Percentiles rank a stretch among this genome's conserved stretches.
phyloP scores from a whole-genome alignment of 2,888 invertebrate genomes.

The Phyllotreta striolata region DNA sequence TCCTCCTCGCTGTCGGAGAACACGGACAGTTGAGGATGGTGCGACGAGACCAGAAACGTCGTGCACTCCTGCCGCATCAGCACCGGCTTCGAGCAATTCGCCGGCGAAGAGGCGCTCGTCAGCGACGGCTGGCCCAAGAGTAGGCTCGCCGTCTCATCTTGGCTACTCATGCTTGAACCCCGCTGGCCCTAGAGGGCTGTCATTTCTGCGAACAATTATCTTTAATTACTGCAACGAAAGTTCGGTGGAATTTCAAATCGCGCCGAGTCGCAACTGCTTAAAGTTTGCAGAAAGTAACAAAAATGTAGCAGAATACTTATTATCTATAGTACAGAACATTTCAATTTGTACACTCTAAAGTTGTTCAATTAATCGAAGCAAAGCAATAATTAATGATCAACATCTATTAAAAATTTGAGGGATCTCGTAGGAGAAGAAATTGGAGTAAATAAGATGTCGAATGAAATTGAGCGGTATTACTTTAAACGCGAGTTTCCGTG shows the following conservation, averaged over 20 bases:
- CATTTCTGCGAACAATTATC: slow-evolving; percentile 39
- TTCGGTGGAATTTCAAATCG: too few relatives aligned
- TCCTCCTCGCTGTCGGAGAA: slow-evolving; percentile 83
- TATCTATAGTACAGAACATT: too few relatives aligned
- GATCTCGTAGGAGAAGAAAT: background rate
- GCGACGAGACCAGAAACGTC: slow-evolving; percentile 74
- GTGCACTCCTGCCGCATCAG: slow-evolving; percentile 88
- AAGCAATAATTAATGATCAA: background rate
- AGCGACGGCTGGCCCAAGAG: slow-evolving; percentile 72
- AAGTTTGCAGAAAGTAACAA: too few relatives aligned
- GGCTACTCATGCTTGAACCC: slow-evolving; percentile 66
- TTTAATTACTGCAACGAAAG: too few relatives aligned
- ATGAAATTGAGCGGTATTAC: too few relatives aligned
- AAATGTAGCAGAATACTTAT: too few relatives aligned
- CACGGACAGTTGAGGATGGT: slow-evolving; percentile 74
- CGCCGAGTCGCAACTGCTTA: too few relatives aligned
- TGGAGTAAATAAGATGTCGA: too few relatives aligned
- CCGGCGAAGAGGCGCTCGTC: slow-evolving; percentile 62
- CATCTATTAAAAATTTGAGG: background rate
- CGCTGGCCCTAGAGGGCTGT: slow-evolving; percentile 40
- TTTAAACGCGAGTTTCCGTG: too few relatives aligned
- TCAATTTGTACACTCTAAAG: too few relatives aligned
- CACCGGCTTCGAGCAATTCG: slow-evolving; percentile 75
- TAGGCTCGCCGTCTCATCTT: slow-evolving; percentile 84
- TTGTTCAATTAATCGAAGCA: too few relatives aligned